Percentiles rank a stretch among this genome's conserved stretches.
Conservation (phyloP, 1,140 invertebrate genomes). For the Sipha flava region DNA sequence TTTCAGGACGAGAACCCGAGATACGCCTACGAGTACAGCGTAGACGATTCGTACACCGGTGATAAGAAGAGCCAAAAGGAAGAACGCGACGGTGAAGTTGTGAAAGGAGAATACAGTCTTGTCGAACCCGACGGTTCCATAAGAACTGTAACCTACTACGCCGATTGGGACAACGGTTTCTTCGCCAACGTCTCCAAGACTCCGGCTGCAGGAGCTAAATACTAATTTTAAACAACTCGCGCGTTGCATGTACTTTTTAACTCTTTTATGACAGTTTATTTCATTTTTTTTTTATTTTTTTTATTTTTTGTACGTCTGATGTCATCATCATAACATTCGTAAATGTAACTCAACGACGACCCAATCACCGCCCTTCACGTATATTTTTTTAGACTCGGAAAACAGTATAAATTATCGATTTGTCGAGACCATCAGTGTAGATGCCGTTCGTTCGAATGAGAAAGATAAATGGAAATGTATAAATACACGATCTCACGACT, state of each 20-base stretch:
- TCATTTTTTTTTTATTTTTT: background rate
- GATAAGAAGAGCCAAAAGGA: constrained; percentile 58
- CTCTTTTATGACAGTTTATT: too few species aligned
- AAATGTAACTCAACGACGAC: background rate
- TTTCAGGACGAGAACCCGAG: constrained; percentile 46
- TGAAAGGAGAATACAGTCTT: constrained; percentile 63
- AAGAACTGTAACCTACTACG: constrained; percentile 65
- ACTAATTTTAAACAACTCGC: background rate
- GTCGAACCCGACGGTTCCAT: constrained; percentile 69
- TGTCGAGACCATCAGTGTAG: background rate
- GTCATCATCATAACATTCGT: background rate
- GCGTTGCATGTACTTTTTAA: background rate
- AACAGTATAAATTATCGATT: background rate
- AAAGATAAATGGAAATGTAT: background rate
- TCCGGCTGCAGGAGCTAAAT: constrained; percentile 17
- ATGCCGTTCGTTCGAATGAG: background rate
- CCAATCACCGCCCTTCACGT: background rate
- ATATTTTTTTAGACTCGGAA: background rate
- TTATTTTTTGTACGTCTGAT: background rate
- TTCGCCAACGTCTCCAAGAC: constrained; percentile 54
- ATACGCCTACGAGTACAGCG: constrained; percentile 49
- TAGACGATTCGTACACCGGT: constrained; percentile 52
- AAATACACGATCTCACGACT: background rate
- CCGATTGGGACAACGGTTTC: constrained; percentile 69
- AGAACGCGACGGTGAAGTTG: constrained; percentile 51